Base-by-base conservation (phyloP, 2,113 vertebrate species). In the Bos indicus region DNA sequence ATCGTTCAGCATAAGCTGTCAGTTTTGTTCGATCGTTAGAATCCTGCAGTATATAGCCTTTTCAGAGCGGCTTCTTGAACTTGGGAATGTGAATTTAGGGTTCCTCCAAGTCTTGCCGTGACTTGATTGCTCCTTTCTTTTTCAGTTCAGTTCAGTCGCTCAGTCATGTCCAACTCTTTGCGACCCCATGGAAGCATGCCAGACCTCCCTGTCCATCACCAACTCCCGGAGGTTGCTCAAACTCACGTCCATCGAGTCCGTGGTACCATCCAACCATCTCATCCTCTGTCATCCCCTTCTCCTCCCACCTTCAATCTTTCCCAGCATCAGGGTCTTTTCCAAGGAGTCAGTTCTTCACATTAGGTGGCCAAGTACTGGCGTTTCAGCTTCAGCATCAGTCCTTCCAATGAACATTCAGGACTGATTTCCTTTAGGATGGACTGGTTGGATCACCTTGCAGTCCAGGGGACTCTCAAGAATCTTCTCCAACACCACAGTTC, bases 161-260 rank as follows among this genome's bases (percentile, higher is more conserved):
- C 64, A 36, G 33, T 67, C n/a, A 1, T 21, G 3, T 67, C 64
- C 16, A 9, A 1, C 8, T 36, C 17, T 67, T 67, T 67, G 33
- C 0, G 4, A 71, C 9, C 17, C n/a, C n/a, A 21, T 3, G 30
- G 8, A 71, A n/a, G 64, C 9, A 36, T 0, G 4, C 64, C 64
- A 21, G n/a, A n/a, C 64, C 8, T 71, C 64, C 64, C 9, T 21
- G 2, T 36, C 64, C 9, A 21, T 36, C 64, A 36, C n/a, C 64
- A 36, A 36, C n/a, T 71, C 64, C 64, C 0, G 0, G 17, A 71
- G n/a, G 2, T 36, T 36, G 11, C 9, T 11, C 64, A 67, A 21
- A 67, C 64, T 21, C n/a, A 36, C 36, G n/a, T 71, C 64, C 64
- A 36, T 11, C 0, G 0, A 67, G 64, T 67, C 17, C 0, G 17